Conservation (phyloP, 2,888 invertebrate genomes). For the Molanna angustata region DNA sequence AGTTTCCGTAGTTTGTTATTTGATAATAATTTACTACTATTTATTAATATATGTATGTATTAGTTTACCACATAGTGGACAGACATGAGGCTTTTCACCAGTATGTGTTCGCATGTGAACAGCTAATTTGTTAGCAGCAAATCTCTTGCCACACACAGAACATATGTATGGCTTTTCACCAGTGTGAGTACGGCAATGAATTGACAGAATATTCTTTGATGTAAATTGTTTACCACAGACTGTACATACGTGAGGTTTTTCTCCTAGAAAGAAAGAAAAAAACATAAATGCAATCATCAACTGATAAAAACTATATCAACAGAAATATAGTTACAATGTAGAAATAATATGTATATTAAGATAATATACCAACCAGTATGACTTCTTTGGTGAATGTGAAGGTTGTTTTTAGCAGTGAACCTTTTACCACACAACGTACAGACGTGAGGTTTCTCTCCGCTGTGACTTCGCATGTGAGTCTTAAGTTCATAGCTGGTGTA, state of each 20-base stretch:
- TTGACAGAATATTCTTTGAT: slow-evolving; percentile 31
- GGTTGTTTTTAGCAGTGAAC: slow-evolving; percentile 42
- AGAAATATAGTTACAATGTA: neutral
- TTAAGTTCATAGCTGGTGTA: slow-evolving; percentile 39
- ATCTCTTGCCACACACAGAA: slow-evolving; percentile 43
- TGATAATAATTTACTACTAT: too few species aligned
- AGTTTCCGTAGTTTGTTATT: too few species aligned
- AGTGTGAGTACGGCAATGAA: slow-evolving; percentile 33
- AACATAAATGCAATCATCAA: too few species aligned
- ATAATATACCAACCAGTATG: slow-evolving; percentile 38
- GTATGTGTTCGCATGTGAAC: slow-evolving; percentile 41
- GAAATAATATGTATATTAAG: neutral
- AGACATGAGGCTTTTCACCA: slow-evolving; percentile 34
- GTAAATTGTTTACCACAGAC: slow-evolving; percentile 38
- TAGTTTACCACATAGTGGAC: slow-evolving; percentile 31
- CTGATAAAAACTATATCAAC: neutral
- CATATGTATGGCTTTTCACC: slow-evolving; percentile 45
- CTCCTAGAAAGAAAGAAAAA: slow-evolving; percentile 39
- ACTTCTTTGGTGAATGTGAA: slow-evolving; percentile 39
- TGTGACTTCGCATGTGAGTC: slow-evolving; percentile 38
- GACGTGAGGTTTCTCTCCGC: slow-evolving; percentile 34
- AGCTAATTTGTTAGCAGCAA: slow-evolving; percentile 45
- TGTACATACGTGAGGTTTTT: slow-evolving; percentile 41
- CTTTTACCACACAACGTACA: slow-evolving; percentile 39
- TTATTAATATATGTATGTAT: too few species aligned